Evolutionary conservation across 2,888 invertebrate genomes (phyloP).

Genomic region (Dione vanillae): DNA sequence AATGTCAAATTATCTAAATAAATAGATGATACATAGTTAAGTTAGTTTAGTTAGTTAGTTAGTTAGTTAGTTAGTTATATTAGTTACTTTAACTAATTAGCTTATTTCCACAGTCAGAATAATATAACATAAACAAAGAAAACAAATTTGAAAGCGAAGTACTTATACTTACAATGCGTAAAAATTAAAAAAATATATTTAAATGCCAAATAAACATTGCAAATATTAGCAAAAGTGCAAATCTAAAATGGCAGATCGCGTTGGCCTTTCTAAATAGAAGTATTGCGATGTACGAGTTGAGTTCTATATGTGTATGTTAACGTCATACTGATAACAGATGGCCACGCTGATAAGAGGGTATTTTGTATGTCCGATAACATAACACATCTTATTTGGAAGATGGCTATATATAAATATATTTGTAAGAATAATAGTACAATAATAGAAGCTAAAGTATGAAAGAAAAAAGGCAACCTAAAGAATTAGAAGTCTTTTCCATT

Average conservation of each 20-base stretch:
- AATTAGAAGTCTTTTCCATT: constrained; percentile 21
- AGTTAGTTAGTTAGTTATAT: too few species aligned
- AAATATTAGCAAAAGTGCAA: constrained; percentile 8
- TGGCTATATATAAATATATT: too few species aligned
- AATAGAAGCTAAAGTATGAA: background rate
- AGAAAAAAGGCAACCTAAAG: constrained; percentile 7
- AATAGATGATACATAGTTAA: too few species aligned
- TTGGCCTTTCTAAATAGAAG: constrained; percentile 64
- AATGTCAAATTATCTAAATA: too few species aligned
- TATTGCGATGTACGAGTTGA: constrained; percentile 27
- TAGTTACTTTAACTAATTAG: too few species aligned
- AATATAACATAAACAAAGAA: too few species aligned
- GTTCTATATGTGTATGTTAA: constrained; percentile 14
- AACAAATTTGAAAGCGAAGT: too few species aligned
- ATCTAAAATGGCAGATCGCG: constrained; percentile 50
- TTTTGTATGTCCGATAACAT: constrained; percentile 10
- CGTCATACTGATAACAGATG: constrained; percentile 37
- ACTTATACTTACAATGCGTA: too few species aligned
- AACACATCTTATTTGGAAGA: background rate
- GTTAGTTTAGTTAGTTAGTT: too few species aligned
- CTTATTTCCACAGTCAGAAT: too few species aligned
- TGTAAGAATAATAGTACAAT: background rate
- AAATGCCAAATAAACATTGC: too few species aligned
- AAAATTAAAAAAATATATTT: too few species aligned
- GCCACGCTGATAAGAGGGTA: constrained; percentile 45